A percentile compares a stretch with the other conserved stretches of the same genome.
phyloP scores from a whole-genome alignment of 2,797 vertebrate genomes.

The Spinus olivaceus region DNA sequence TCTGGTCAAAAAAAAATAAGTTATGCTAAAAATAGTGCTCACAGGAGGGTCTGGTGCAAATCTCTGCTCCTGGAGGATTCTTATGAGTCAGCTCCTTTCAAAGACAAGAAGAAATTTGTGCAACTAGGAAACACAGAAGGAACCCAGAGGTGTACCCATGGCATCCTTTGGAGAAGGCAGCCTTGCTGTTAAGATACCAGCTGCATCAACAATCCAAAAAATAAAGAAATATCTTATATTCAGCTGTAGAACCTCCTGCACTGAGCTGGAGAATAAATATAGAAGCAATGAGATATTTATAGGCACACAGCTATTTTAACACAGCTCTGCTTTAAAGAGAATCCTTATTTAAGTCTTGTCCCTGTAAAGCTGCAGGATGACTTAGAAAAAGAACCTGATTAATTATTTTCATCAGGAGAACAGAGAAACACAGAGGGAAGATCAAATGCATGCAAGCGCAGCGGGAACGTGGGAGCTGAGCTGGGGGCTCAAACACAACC shows the following conservation, averaged over 20 bases:
- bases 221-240: background rate
- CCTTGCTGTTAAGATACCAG: background rate
- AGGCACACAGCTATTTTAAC: constrained; percentile 50
- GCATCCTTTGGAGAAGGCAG: background rate
- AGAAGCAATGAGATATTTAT: constrained; percentile 47
- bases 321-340: constrained; percentile 44
- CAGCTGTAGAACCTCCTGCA: background rate
- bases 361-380: constrained; percentile 44
- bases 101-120: constrained; percentile 10
- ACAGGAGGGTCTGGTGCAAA: background rate
- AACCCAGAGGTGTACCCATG: background rate
- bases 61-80: background rate
- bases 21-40: constrained; percentile 34
- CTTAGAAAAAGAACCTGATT: constrained; percentile 56
- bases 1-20: background rate
- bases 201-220: background rate
- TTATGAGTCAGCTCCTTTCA: constrained; percentile 11
- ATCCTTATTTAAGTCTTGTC: constrained; percentile 46
- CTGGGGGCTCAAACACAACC: background rate
- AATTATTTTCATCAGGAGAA: constrained; percentile 53
- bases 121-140: background rate
- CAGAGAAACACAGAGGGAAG: background rate
- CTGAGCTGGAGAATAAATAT: constrained; percentile 17
- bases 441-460: constrained; percentile 22
- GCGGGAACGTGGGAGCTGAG: background rate